Percentiles rank a stretch among this genome's conserved stretches.
These are phyloP conservation scores for Vesta saturnalis DNA, from an alignment of 2,888 invertebrate genomes.

Conservation along the genomic window DNA sequence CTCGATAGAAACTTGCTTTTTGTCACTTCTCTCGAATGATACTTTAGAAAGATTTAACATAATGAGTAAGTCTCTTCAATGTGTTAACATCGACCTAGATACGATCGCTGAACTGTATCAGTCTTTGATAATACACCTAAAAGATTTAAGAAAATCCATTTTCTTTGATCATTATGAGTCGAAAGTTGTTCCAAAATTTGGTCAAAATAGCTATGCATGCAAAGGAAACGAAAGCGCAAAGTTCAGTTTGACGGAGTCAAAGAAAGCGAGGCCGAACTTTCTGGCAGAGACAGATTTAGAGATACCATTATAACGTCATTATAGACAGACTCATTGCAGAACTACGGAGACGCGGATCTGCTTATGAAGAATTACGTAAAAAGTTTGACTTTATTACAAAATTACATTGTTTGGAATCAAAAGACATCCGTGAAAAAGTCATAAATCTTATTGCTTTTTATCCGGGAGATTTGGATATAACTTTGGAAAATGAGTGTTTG, in stretches of 20 bases:
- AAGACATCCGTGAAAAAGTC: neutral
- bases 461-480: too few relatives aligned
- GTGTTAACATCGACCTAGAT: neutral
- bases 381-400: neutral
- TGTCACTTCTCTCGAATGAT: constrained; percentile 12
- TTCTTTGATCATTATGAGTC: constrained; percentile 11
- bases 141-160: constrained; percentile 8
- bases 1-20: constrained; percentile 19
- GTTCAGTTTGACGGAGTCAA: constrained; percentile 5
- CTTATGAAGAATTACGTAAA: neutral
- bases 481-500: too few relatives aligned
- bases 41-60: constrained; percentile 11
- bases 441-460: neutral
- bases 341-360: neutral
- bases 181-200: constrained; percentile 13
- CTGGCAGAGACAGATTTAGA: too few relatives aligned
- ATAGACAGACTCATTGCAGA: neutral
- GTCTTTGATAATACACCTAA: constrained; percentile 7
- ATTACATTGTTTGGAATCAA: neutral
- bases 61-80: constrained; percentile 5
- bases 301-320: neutral
- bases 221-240: constrained; percentile 12
- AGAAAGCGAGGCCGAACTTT: neutral
- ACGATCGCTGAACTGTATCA: constrained; percentile 6
- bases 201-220: constrained; percentile 18